Conservation (phyloP, 1,140 invertebrate species). For the Coenobita brevimanus region DNA sequence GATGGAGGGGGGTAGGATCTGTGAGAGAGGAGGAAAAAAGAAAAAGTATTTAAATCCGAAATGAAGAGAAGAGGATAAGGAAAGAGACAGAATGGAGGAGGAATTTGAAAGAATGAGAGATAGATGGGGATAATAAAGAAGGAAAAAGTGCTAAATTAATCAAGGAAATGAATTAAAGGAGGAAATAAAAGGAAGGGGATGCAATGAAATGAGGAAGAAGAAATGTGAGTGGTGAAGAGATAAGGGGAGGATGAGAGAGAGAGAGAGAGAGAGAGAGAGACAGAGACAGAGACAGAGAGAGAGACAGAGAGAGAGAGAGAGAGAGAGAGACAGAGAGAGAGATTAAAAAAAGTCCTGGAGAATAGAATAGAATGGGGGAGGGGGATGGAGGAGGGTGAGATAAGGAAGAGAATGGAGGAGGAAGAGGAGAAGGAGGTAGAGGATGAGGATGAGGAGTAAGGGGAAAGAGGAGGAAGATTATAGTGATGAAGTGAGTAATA, state of each 20-base stretch:
- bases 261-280: background rate
- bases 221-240: background rate
- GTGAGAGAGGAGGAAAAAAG: no score
- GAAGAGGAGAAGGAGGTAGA: background rate
- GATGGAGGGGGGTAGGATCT: no score
- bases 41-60: no score
- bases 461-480: background rate
- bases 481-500: background rate
- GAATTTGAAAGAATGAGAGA: no score
- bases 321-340: background rate
- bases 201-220: background rate
- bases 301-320: background rate
- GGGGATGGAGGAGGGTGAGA: background rate
- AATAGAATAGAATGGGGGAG: background rate
- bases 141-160: background rate
- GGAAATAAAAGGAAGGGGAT: background rate
- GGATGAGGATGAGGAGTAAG: background rate
- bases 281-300: background rate
- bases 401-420: slow-evolving; percentile 14
- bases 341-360: background rate
- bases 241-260: background rate
- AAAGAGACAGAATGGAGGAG: no score
- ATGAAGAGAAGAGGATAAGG: no score
- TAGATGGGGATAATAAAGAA: background rate
- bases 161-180: background rate